A percentile compares a stretch with the other conserved stretches of the same genome.
Conservation (phyloP, 2,113 vertebrate genomes). For the Paralichthys olivaceus region DNA sequence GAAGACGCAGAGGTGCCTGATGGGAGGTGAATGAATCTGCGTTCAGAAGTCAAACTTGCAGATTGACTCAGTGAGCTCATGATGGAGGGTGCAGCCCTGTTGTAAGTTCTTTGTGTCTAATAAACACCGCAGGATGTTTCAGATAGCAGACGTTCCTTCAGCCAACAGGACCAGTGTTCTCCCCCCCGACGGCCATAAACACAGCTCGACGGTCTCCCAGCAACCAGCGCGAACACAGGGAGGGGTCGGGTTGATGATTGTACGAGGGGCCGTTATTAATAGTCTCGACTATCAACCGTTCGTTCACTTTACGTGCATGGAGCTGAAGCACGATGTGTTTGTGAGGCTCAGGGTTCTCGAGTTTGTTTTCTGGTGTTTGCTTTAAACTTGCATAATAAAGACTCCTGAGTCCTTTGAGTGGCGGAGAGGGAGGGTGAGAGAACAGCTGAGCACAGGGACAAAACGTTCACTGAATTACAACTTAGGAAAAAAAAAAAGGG, state of each 20-base stretch:
- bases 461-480: conserved; percentile 45
- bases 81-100: no score
- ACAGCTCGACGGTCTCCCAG: conserved; percentile 40
- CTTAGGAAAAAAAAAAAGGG: background rate
- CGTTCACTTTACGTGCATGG: background rate
- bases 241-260: conserved; percentile 44
- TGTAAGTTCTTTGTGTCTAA: background rate
- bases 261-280: conserved; percentile 31
- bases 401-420: background rate
- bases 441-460: conserved; percentile 51
- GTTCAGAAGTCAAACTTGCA: no score
- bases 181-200: conserved; percentile 28
- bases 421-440: background rate
- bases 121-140: conserved; percentile 38
- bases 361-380: conserved; percentile 26
- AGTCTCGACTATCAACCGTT: background rate
- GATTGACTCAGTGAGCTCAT: no score
- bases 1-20: background rate
- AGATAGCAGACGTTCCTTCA: conserved; percentile 49
- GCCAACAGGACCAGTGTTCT: conserved; percentile 33
- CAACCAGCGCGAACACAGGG: conserved; percentile 39
- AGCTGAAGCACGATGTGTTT: background rate
- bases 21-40: background rate
- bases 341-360: background rate
- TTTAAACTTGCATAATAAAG: conserved; percentile 35